Base-by-base conservation (phyloP, 2,888 invertebrate species). In the Sceliomorpha sp. region DNA sequence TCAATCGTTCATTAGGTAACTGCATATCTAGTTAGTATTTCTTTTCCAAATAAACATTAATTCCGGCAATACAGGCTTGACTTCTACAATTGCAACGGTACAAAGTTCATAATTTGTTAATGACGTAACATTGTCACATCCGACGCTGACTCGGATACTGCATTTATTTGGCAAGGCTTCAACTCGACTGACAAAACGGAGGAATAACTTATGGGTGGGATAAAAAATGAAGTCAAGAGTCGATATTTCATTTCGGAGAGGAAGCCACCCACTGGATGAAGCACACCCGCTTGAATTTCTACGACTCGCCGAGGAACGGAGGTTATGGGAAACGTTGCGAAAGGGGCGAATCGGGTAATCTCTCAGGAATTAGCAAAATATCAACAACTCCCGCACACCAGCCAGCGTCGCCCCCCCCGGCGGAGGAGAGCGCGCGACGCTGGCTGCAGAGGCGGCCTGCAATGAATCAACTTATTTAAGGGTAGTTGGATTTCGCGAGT, bases 391-490 rank as follows among this genome's bases (percentile, higher is more conserved):
- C 55, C 50, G 44, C 15, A 50, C 37, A 51, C 45, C 66, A 66
- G 56, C n/a, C n/a, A n/a, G n/a, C n/a, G n/a, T n/a, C n/a, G 60
- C 24, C n/a, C 26, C 26, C 48, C 58, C 17, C 9, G 9, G 55
- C 62, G 50, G 59, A 58, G 64, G 58, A 44, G 70, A 58, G 56
- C 44, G 74, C 75, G 71, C 72, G n/a, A 70, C 64, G 69, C 74
- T 74, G 60, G 64, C 70, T 76, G 73, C 74, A 72, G 72, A 77
- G 75, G 72, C 74, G 76, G 76, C 72, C 70, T 64, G 86, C 86
- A 84, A 86, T 86, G 86, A 86, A 86, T 85, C 86, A 86, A 86
- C 83, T 86, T 86, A 86, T 86, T 85, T 86, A 86, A 86, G 86
- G 86, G 86, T 86, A 86, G 86, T 86, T 86, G 86, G 84, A 86